phyloP scores from a whole-genome alignment of 2,113 vertebrate species.

The Ariopsis seemanni region DNA sequence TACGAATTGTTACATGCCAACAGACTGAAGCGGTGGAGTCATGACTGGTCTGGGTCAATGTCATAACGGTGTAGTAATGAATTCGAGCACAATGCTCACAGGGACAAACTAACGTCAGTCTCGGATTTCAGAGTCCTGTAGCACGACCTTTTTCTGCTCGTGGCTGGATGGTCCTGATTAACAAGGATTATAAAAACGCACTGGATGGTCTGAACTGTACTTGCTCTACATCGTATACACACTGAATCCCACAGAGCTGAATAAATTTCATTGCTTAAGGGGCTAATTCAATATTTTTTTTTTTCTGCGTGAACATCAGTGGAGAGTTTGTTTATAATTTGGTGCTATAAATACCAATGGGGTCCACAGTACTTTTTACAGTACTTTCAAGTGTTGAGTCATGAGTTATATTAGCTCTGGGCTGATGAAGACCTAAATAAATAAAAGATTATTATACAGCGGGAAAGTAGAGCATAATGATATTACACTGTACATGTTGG shows the following conservation, averaged over 20 bases:
- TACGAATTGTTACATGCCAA: too few relatives aligned
- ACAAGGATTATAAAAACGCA: constrained; percentile 7
- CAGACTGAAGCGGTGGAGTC: not conserved
- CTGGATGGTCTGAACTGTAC: constrained; percentile 9
- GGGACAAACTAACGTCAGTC: not conserved
- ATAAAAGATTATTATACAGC: not conserved
- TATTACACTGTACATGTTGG: not conserved
- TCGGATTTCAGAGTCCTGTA: constrained; percentile 27
- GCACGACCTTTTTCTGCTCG: not conserved
- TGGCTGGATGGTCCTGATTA: constrained; percentile 22
- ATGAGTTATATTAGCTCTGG: not conserved
- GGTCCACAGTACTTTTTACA: not conserved
- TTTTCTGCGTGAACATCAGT: not conserved
- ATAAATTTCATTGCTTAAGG: not conserved
- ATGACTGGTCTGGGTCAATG: not conserved
- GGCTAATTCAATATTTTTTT: not conserved
- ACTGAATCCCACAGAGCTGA: not conserved
- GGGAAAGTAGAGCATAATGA: not conserved
- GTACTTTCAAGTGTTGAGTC: not conserved
- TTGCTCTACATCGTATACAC: not conserved
- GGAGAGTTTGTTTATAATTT: not conserved
- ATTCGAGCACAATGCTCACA: not conserved
- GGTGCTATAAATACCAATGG: not conserved
- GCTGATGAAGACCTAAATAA: not conserved
- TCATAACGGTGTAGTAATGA: not conserved